A percentile compares a stretch with the other conserved stretches of the same genome.
Conservation (phyloP, 2,113 vertebrate genomes). For the Tor tambroides region DNA sequence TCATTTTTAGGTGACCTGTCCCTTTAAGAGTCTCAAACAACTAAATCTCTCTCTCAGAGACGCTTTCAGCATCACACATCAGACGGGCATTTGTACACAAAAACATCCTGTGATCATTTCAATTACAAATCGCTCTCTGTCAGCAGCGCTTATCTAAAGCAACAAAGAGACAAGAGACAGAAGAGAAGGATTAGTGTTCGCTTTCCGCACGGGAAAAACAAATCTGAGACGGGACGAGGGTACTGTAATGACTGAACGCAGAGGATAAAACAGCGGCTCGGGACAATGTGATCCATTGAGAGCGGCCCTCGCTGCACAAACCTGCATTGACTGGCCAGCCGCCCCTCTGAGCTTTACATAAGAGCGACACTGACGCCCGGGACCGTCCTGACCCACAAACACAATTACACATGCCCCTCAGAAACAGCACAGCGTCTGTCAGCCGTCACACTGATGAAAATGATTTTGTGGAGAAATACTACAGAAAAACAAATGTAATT, state of each 20-base stretch:
- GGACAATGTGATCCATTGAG: slow-evolving; percentile 76
- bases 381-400: slow-evolving; percentile 23
- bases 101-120: background rate
- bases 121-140: background rate
- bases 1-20: background rate
- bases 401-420: slow-evolving; percentile 25
- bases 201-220: slow-evolving; percentile 11
- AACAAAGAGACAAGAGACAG: background rate
- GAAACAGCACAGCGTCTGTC: background rate
- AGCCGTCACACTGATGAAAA: background rate
- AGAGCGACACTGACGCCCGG: background rate
- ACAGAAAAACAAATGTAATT: too few relatives aligned
- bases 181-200: slow-evolving; percentile 25
- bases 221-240: background rate
- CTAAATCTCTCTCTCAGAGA: background rate
- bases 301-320: slow-evolving; percentile 68
- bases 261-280: background rate
- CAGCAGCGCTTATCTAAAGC: background rate
- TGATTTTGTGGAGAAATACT: too few relatives aligned
- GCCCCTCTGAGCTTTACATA: slow-evolving; percentile 15
- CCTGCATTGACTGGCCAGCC: slow-evolving; percentile 61
- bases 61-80: too few relatives aligned
- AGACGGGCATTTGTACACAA: background rate
- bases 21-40: background rate
- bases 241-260: background rate